These are phyloP conservation scores for Vombatus ursinus DNA, from an alignment of 2,113 vertebrate species.

Conservation along the genomic window DNA sequence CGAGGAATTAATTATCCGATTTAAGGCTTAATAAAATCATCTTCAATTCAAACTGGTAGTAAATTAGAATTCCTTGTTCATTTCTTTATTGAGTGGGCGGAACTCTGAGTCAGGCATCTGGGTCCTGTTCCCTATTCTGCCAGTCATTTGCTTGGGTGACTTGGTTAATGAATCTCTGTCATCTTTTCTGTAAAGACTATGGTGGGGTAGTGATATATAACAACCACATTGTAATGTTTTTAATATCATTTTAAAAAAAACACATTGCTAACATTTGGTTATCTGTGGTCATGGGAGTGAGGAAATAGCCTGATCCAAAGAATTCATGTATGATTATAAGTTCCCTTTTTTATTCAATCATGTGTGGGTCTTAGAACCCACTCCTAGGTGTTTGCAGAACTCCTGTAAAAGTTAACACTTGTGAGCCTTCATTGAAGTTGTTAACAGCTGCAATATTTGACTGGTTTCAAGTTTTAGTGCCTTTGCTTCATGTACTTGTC, in stretches of 20 bases:
- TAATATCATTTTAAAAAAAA: not conserved
- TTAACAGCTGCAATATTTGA: not conserved
- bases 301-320: not conserved
- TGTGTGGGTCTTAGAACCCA: not conserved
- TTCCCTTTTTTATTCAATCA: conserved; percentile 21
- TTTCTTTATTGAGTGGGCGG: conserved; percentile 42
- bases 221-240: not conserved
- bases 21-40: conserved; percentile 42
- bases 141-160: not conserved
- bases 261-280: not conserved
- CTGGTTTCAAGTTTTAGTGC: conserved; percentile 2
- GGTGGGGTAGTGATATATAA: not conserved
- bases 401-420: not conserved
- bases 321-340: not conserved
- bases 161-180: not conserved
- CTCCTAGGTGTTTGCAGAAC: conserved; percentile 13
- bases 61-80: conserved; percentile 3
- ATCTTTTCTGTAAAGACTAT: not conserved
- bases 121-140: conserved; percentile 9
- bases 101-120: conserved; percentile 18
- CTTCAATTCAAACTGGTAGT: conserved; percentile 28
- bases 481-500: conserved; percentile 35
- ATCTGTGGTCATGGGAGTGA: not conserved
- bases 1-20: not conserved
- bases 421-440: not conserved